A percentile compares a stretch with the other conserved stretches of the same genome.
phyloP scores from a whole-genome alignment of 1,140 invertebrate species.

The Campoletis sonorensis region DNA sequence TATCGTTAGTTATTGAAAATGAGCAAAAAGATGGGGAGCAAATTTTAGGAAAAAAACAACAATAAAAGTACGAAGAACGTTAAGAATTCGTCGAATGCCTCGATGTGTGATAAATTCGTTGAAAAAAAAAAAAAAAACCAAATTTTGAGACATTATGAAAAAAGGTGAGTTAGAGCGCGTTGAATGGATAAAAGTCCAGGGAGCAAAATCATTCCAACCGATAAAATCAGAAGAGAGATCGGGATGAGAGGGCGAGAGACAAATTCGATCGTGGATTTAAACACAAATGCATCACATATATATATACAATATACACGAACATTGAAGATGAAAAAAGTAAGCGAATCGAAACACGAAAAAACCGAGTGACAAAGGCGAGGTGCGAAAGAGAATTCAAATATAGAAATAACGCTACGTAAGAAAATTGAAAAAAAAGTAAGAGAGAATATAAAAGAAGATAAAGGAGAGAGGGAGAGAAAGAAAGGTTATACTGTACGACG shows the following conservation, averaged over 20 bases:
- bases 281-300: conserved; percentile 61
- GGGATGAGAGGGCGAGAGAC: conserved; percentile 43
- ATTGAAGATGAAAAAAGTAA: not conserved
- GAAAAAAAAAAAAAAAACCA: conserved; percentile 35
- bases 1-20: not conserved
- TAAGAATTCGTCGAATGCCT: conserved; percentile 27
- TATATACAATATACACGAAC: conserved; percentile 51
- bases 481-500: conserved; percentile 60
- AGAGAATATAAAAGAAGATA: not conserved
- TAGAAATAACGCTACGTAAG: conserved; percentile 42
- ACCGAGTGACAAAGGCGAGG: not conserved
- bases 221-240: conserved; percentile 47
- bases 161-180: no score
- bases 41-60: not conserved
- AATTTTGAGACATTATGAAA: no score
- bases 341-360: not conserved
- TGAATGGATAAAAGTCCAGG: no score
- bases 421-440: conserved; percentile 25
- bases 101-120: conserved; percentile 24
- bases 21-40: not conserved
- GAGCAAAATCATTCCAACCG: conserved; percentile 65
- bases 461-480: conserved; percentile 17
- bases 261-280: conserved; percentile 22
- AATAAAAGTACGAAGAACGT: conserved; percentile 1
- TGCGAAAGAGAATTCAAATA: conserved; percentile 55